These are phyloP conservation scores for Scaptomyza flava DNA, from an alignment of 2,888 invertebrate species.

Conservation along the genomic window DNA sequence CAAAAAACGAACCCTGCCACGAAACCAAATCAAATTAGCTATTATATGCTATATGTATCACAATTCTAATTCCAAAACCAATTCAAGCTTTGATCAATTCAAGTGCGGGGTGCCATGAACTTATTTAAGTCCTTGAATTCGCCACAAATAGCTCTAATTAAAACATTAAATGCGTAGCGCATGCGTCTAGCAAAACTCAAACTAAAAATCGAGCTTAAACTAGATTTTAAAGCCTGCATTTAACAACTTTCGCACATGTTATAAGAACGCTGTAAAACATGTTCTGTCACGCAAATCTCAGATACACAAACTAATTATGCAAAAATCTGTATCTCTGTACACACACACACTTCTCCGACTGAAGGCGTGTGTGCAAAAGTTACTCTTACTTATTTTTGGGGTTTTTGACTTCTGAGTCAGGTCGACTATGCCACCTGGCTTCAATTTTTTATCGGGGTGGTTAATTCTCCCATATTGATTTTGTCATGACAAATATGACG, in stretches of 20 bases:
- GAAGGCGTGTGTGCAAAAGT: not conserved
- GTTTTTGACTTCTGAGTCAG: constrained; percentile 29
- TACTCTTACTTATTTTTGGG: not conserved
- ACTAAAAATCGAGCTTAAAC: constrained; percentile 47
- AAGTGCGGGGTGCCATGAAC: constrained; percentile 51
- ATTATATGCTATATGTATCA: constrained; percentile 40
- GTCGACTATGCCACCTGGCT: constrained; percentile 23
- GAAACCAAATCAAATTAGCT: constrained; percentile 51
- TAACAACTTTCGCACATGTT: constrained; percentile 44
- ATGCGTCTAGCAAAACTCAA: no score
- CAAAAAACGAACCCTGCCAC: constrained; percentile 47
- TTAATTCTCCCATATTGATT: constrained; percentile 28
- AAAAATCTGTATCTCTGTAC: constrained; percentile 6
- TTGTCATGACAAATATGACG: constrained; percentile 39
- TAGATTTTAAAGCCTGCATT: constrained; percentile 34
- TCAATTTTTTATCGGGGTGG: constrained; percentile 7
- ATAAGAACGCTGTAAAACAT: constrained; percentile 22
- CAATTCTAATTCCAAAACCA: constrained; percentile 15
- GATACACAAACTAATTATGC: constrained; percentile 41
- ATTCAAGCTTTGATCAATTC: constrained; percentile 23
- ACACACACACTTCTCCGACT: constrained; percentile 30
- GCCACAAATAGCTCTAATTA: constrained; percentile 66
- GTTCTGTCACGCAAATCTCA: constrained; percentile 19
- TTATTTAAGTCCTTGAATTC: constrained; percentile 55
- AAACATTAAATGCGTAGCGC: constrained; percentile 69